These are phyloP conservation scores for Pogonocichla stellata DNA, from an alignment of 2,113 vertebrate species.

Conservation along the genomic window DNA sequence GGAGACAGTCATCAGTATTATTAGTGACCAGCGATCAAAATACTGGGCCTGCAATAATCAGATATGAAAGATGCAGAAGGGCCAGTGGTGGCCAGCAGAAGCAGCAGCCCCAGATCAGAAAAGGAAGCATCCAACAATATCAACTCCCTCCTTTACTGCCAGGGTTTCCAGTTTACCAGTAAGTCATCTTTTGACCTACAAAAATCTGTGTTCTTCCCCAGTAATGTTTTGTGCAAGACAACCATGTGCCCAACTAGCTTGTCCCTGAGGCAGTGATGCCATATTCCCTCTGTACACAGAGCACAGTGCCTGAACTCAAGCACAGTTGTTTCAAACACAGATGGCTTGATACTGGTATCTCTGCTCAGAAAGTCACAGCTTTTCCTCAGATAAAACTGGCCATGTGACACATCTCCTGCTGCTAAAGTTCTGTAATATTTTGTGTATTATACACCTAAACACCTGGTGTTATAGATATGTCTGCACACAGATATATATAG, in stretches of 20 bases:
- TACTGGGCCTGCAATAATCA: neutral
- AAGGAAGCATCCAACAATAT: neutral
- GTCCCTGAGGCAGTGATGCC: neutral
- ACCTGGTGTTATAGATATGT: neutral
- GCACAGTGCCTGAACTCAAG: neutral
- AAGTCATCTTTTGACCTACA: neutral
- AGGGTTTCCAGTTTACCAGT: neutral
- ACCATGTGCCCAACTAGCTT: rapidly evolving
- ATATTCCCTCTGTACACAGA: neutral
- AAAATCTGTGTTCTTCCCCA: neutral
- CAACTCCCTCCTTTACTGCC: neutral
- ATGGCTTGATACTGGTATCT: neutral
- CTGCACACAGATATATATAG: neutral
- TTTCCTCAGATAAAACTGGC: neutral
- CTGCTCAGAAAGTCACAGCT: neutral
- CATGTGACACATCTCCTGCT: neutral
- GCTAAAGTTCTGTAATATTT: neutral
- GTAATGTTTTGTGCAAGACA: neutral
- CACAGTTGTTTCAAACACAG: neutral
- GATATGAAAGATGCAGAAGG: neutral
- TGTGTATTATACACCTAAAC: neutral
- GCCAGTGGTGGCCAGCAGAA: neutral
- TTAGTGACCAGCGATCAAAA: neutral
- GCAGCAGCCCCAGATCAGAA: neutral
- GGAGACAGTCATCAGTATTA: neutral